These are phyloP conservation scores for Notarius lentiginosus DNA, from an alignment of 2,113 vertebrate species.

Conservation along the genomic window DNA sequence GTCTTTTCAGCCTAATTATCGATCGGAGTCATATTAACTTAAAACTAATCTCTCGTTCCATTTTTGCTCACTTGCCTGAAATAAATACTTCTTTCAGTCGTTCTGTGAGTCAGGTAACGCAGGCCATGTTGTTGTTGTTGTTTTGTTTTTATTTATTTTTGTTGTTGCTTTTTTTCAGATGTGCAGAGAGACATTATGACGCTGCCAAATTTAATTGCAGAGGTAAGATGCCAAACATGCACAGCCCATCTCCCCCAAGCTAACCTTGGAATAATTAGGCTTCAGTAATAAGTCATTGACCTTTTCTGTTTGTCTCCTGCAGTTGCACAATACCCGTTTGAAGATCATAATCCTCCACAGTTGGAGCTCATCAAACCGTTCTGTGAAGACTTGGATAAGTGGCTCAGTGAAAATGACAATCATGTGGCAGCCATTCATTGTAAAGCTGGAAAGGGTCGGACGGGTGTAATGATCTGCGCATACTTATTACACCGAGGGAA, in stretches of 20 bases:
- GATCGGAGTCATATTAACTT: not conserved
- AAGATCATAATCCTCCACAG: conserved; percentile 98
- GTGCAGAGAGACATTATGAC: conserved; percentile 97
- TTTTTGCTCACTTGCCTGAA: not conserved
- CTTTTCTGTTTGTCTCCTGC: conserved; percentile 36
- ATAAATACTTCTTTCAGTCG: not conserved
- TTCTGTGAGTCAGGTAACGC: not conserved
- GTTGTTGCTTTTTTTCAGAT: conserved; percentile 71
- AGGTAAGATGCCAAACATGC: conserved; percentile 74
- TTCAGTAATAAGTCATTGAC: conserved; percentile 7
- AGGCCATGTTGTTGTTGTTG: not conserved
- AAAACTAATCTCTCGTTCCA: not conserved
- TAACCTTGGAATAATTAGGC: not conserved
- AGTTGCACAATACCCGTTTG: conserved; percentile 98
- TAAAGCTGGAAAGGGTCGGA: conserved; percentile 97
- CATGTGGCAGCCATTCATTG: conserved; percentile 97
- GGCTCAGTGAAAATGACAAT: conserved; percentile 96
- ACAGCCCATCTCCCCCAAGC: not conserved
- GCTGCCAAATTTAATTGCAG: conserved; percentile 95
- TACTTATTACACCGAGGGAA: conserved; percentile 96
- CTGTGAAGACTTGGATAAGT: conserved; percentile 96
- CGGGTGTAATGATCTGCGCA: conserved; percentile 97
- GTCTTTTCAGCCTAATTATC: not conserved
- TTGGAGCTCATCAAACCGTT: conserved; percentile 96
- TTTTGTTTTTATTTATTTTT: not conserved